These are phyloP conservation scores for Macrobrachium rosenbergii DNA, from an alignment of 1,140 invertebrate genomes.

Conservation along the genomic window DNA sequence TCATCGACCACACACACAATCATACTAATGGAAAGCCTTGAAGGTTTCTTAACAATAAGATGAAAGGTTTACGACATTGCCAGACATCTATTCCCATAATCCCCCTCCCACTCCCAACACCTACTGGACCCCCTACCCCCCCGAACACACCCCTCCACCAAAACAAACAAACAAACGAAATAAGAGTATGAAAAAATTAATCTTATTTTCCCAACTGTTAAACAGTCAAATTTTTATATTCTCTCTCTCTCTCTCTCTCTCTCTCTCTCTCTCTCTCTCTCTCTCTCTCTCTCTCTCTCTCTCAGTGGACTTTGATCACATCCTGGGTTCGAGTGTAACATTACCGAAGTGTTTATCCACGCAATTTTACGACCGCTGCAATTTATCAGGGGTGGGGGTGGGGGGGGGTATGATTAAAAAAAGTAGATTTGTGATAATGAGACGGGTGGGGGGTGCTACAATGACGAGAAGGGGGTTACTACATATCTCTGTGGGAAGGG, in stretches of 20 bases:
- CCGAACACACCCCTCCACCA: background rate
- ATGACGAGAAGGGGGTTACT: background rate
- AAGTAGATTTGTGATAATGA: background rate
- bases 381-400: background rate
- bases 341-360: too few relatives aligned
- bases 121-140: background rate
- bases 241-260: conserved; percentile 25
- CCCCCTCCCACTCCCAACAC: background rate
- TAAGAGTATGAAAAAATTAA: background rate
- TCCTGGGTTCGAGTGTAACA: background rate
- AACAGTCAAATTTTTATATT: conserved; percentile 4
- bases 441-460: too few relatives aligned
- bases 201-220: conserved; percentile 22
- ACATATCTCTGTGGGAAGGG: background rate
- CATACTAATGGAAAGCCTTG: background rate
- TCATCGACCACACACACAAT: too few relatives aligned
- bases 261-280: conserved; percentile 20
- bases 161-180: too few relatives aligned
- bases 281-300: conserved; percentile 43
- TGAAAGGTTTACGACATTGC: background rate
- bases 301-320: background rate
- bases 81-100: background rate
- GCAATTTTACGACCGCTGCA: too few relatives aligned
- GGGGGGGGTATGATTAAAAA: background rate
- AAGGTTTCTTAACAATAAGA: background rate